Conservation (phyloP, 2,113 vertebrate species). For the Tapirus terrestris region DNA sequence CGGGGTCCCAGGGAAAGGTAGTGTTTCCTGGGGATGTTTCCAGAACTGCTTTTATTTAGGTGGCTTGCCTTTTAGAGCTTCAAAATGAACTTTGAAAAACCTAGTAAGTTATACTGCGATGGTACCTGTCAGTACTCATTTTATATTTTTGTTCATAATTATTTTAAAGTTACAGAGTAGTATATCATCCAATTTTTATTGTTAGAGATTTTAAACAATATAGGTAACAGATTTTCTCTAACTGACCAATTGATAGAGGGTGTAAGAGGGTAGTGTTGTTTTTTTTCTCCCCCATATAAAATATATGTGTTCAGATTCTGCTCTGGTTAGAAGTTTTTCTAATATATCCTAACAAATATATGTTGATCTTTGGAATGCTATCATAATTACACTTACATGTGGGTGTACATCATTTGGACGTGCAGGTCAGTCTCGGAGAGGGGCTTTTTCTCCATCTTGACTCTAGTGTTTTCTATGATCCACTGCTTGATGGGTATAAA, state of each 20-base stretch:
- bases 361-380: not conserved
- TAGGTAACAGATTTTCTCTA: not conserved
- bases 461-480: not conserved
- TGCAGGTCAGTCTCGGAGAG: not conserved
- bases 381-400: accelerated
- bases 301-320: not conserved
- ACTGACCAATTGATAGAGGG: not conserved
- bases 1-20: conserved; percentile 98
- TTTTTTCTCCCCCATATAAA: not conserved
- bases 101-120: not conserved
- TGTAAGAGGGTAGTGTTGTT: not conserved
- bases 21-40: not conserved
- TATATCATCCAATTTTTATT: not conserved
- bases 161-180: not conserved
- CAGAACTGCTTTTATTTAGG: not conserved
- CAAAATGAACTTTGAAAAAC: not conserved
- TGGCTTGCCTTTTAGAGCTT: not conserved
- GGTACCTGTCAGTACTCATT: not conserved
- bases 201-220: not conserved
- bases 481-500: not conserved
- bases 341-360: not conserved
- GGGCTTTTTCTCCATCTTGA: not conserved
- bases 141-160: conserved; percentile 31
- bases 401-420: not conserved
- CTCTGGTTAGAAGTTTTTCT: not conserved